Evolutionary conservation across 1,140 invertebrate genomes (phyloP).

Genomic region (Drosophila kikkawai): DNA sequence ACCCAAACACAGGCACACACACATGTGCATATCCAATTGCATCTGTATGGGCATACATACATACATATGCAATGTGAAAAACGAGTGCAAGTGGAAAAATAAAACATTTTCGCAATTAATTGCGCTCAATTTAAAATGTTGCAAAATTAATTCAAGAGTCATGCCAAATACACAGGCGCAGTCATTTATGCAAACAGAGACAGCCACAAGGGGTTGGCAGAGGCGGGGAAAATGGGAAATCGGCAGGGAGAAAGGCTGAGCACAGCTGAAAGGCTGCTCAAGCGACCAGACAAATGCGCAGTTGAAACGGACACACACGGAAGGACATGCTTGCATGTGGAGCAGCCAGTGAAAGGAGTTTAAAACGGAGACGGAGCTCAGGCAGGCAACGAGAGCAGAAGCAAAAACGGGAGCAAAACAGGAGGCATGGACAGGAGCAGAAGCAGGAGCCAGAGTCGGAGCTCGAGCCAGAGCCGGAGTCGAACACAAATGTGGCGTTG

Average conservation of each 20-base stretch:
- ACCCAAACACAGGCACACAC: constrained; percentile 55
- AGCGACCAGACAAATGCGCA: constrained; percentile 79
- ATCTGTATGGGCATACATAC: constrained; percentile 5
- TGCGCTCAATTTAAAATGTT: constrained; percentile 85
- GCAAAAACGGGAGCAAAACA: constrained; percentile 6
- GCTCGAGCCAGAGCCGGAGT: constrained; percentile 1
- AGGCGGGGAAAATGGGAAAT: constrained; percentile 5
- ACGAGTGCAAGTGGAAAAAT: constrained; percentile 82
- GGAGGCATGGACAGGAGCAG: constrained; percentile 4
- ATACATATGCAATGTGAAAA: constrained; percentile 42
- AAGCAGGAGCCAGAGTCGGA: constrained; percentile 7
- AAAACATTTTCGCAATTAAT: constrained; percentile 84
- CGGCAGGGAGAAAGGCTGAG: constrained; percentile 15
- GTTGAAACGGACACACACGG: constrained; percentile 64
- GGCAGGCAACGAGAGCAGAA: constrained; percentile 5
- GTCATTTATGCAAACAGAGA: constrained; percentile 79
- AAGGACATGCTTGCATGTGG: constrained; percentile 41
- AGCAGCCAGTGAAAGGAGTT: constrained; percentile 29
- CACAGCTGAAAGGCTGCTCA: constrained; percentile 79
- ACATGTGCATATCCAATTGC: constrained; percentile 27
- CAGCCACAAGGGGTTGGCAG: constrained; percentile 6
- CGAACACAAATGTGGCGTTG: constrained; percentile 76
- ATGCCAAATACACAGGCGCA: constrained; percentile 83
- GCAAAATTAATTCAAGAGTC: constrained; percentile 85
- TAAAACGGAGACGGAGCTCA: constrained; percentile 13